Evolutionary conservation across 2,888 invertebrate species (phyloP).

Genomic region (Aspidapion aeneum): DNA sequence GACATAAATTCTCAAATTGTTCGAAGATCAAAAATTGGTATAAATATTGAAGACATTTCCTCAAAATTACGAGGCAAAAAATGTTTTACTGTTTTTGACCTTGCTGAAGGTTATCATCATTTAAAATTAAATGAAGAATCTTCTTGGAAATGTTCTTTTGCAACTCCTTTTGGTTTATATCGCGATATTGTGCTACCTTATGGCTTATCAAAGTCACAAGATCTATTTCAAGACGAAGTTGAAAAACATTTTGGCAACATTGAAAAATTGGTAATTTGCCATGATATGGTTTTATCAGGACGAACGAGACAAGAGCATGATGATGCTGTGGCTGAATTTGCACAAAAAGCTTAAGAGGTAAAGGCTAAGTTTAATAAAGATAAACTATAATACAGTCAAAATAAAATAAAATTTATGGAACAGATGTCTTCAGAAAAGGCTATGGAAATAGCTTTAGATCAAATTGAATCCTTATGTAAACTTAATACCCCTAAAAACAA

Average conservation of each 20-base stretch:
- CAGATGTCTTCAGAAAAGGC: neutral
- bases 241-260: conserved; percentile 22
- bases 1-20: neutral
- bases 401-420: conserved; percentile 11
- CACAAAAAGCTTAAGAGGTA: conserved; percentile 12
- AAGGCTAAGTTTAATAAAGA: conserved; percentile 23
- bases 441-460: too few species aligned
- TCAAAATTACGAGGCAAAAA: neutral
- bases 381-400: conserved; percentile 23
- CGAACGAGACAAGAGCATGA: neutral
- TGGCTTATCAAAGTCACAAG: too few species aligned
- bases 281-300: conserved; percentile 1
- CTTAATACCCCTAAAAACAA: too few species aligned
- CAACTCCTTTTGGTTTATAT: neutral
- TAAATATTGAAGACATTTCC: neutral
- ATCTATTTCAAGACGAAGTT: conserved; percentile 19
- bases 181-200: too few species aligned
- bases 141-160: neutral
- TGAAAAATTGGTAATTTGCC: conserved; percentile 18
- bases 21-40: neutral
- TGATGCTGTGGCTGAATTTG: neutral
- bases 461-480: conserved; percentile 19
- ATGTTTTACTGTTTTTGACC: neutral
- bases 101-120: conserved; percentile 19
- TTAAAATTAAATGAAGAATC: neutral